Evolutionary conservation across 2,797 vertebrate genomes (phyloP).

Genomic region (Acanthiza pusilla): DNA sequence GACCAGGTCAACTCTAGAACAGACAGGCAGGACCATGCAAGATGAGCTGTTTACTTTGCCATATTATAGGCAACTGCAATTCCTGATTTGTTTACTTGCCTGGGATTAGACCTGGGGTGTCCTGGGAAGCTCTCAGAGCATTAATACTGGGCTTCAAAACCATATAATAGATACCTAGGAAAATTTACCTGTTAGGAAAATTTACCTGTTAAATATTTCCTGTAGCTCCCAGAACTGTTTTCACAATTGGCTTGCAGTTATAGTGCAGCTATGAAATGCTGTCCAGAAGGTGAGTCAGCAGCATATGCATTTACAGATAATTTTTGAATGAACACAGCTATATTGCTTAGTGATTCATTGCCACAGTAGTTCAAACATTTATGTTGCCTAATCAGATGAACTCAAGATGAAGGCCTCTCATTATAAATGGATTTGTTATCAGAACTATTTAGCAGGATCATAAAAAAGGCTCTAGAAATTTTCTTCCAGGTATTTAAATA

Average conservation of each 20-base stretch:
- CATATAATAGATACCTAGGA: neutral
- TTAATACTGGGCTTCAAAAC: neutral
- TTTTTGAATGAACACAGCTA: neutral
- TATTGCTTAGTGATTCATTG: neutral
- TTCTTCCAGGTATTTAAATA: neutral
- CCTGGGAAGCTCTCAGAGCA: neutral
- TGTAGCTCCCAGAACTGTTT: neutral
- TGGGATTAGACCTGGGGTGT: neutral
- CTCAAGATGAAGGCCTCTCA: neutral
- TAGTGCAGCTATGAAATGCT: neutral
- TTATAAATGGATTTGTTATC: neutral
- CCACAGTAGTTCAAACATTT: neutral
- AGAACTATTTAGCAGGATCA: neutral
- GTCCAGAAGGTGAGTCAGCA: neutral
- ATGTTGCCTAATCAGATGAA: neutral
- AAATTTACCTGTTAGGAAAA: neutral
- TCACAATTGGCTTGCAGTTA: neutral
- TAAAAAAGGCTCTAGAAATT: neutral
- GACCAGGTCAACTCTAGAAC: neutral
- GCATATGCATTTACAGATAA: neutral
- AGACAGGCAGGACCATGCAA: neutral
- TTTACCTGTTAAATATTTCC: neutral
- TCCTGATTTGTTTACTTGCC: neutral
- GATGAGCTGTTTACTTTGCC: neutral
- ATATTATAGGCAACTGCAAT: neutral